Conservation (phyloP, 2,113 vertebrate genomes). For the Perognathus longimembris region DNA sequence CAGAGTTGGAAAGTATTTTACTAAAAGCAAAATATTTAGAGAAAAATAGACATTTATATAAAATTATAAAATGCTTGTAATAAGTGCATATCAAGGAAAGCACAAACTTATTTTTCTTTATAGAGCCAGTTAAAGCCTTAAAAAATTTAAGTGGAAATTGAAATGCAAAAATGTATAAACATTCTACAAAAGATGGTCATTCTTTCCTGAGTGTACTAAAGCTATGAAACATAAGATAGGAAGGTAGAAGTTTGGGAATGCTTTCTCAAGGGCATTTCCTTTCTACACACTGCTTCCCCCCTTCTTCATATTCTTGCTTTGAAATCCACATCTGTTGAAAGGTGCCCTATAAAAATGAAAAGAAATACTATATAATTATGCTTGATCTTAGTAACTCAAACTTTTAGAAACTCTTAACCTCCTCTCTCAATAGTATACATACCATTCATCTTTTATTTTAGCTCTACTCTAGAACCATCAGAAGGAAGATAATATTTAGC, state of each 20-base stretch:
- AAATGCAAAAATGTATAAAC: conserved; percentile 86
- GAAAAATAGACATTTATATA: conserved; percentile 91
- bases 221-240: conserved; percentile 87
- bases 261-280: conserved; percentile 95
- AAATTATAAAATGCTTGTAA: conserved; percentile 90
- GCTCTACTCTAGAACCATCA: background rate
- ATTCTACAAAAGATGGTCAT: conserved; percentile 88
- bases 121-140: conserved; percentile 84
- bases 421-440: background rate
- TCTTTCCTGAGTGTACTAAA: conserved; percentile 91
- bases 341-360: conserved; percentile 90
- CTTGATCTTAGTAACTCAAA: background rate
- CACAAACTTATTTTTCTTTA: conserved; percentile 85
- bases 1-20: conserved; percentile 82
- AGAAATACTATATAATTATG: background rate
- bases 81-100: conserved; percentile 87
- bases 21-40: conserved; percentile 86
- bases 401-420: conserved; percentile 12
- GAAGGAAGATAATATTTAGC: background rate
- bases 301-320: conserved; percentile 99
- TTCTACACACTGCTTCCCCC: conserved; percentile 99
- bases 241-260: conserved; percentile 74
- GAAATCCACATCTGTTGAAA: conserved; percentile 99
- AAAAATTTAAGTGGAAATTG: conserved; percentile 84
- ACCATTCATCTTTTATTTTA: background rate